Conservation (phyloP, 2,113 vertebrate species). For the Euleptes europaea region DNA sequence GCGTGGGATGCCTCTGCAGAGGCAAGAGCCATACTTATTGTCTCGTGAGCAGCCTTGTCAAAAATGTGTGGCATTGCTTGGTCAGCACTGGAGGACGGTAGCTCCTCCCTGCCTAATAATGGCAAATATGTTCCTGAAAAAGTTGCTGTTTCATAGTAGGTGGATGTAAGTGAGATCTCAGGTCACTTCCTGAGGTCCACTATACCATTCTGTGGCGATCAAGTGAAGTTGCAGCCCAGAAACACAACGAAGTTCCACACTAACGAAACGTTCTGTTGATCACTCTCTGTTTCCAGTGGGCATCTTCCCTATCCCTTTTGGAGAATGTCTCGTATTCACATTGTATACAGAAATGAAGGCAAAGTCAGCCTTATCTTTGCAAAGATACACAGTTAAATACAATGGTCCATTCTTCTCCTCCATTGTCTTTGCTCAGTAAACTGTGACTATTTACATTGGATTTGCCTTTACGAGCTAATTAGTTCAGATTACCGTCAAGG, state of each 20-base stretch:
- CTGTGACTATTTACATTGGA: background rate
- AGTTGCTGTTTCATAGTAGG: background rate
- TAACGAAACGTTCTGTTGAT: background rate
- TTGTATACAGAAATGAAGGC: conserved; percentile 4
- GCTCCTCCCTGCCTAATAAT: background rate
- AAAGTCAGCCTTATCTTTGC: conserved; percentile 33
- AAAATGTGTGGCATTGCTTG: background rate
- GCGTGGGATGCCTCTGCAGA: background rate
- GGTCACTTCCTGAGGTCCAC: background rate
- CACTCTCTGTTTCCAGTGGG: conserved; percentile 39
- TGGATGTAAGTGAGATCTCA: too few species aligned
- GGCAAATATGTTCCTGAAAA: background rate
- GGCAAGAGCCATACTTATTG: background rate
- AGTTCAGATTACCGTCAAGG: background rate
- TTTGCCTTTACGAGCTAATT: conserved; percentile 37
- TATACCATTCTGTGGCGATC: too few species aligned
- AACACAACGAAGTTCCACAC: background rate
- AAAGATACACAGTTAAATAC: conserved; percentile 29
- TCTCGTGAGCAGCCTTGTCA: background rate
- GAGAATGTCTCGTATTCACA: conserved; percentile 42
- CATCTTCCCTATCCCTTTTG: background rate
- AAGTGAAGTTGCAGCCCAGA: background rate
- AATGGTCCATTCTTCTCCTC: conserved; percentile 16
- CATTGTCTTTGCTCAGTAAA: background rate
- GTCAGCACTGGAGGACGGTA: background rate